Evolutionary conservation across 2,797 vertebrate genomes (phyloP).

Genomic region (Lagothrix lagotricha): DNA sequence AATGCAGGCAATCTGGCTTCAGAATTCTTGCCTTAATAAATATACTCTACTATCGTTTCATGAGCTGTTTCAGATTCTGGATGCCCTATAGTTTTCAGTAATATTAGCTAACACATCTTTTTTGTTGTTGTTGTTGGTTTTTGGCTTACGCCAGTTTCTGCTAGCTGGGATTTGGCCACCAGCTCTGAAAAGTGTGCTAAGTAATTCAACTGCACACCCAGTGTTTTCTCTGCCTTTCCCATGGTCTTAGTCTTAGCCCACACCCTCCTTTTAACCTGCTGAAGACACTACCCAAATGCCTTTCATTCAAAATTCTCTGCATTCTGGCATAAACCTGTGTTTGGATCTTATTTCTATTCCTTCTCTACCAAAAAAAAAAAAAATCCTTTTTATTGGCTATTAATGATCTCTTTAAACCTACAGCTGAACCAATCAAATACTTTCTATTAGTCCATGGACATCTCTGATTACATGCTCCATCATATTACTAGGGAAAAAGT

Average conservation of each 20-base stretch:
- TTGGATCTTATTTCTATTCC: not conserved
- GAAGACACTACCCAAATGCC: not conserved
- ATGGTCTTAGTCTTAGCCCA: not conserved
- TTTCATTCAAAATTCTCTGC: not conserved
- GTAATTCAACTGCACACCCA: not conserved
- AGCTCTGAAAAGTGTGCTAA: not conserved
- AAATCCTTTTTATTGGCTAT: not conserved
- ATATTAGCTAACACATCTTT: not conserved
- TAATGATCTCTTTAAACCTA: not conserved
- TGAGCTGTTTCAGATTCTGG: not conserved
- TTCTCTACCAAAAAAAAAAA: not conserved
- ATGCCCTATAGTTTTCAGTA: not conserved
- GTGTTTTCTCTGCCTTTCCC: not conserved
- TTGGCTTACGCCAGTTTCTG: not conserved
- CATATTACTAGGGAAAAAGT: not conserved
- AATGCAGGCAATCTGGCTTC: not conserved
- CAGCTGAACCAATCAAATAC: not conserved
- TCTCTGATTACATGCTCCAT: not conserved
- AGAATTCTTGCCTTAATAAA: not conserved
- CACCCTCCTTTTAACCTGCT: not conserved
- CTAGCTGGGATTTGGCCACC: not conserved
- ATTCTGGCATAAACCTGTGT: not conserved
- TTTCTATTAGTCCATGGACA: not conserved
- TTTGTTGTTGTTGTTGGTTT: too few species aligned
- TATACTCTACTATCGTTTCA: not conserved